These are phyloP conservation scores for Ameiurus melas DNA, from an alignment of 2,113 vertebrate genomes.

Conservation along the genomic window DNA sequence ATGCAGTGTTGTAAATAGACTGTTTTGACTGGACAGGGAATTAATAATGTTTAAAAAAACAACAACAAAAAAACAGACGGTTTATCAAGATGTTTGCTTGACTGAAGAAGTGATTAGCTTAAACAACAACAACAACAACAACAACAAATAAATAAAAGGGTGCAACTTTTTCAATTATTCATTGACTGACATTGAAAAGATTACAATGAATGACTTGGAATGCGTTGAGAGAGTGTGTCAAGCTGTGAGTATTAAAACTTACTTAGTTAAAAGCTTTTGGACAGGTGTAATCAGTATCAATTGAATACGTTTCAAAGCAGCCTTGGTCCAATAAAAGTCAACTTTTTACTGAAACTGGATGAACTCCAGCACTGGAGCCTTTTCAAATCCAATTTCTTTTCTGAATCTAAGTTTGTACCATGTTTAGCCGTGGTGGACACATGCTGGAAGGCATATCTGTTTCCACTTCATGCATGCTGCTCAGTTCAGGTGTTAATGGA, in stretches of 20 bases:
- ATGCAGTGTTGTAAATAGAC: background rate
- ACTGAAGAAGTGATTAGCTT: background rate
- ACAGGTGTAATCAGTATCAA: constrained; percentile 13
- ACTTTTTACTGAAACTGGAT: constrained; percentile 7
- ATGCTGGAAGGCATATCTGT: constrained; percentile 47
- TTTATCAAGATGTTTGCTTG: background rate
- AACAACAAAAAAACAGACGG: background rate
- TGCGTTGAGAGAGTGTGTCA: background rate
- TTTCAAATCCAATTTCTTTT: constrained; percentile 26
- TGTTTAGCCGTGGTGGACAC: background rate
- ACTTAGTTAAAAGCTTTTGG: constrained; percentile 12
- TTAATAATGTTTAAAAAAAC: background rate
- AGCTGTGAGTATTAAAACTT: background rate
- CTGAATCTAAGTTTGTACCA: constrained; percentile 38
- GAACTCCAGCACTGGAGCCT: background rate
- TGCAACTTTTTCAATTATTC: background rate
- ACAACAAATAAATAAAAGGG: no score
- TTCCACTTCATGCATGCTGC: constrained; percentile 11
- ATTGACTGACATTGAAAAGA: constrained; percentile 1
- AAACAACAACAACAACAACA: no score
- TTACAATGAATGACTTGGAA: background rate
- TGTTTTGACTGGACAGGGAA: background rate
- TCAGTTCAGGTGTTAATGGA: constrained; percentile 47
- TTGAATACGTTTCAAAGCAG: constrained; percentile 4
- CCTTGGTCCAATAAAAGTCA: constrained; percentile 23